Percentiles rank a stretch among this genome's conserved stretches.
These are phyloP conservation scores for Oriolus oriolus DNA, from an alignment of 2,113 vertebrate genomes.

Conservation along the genomic window DNA sequence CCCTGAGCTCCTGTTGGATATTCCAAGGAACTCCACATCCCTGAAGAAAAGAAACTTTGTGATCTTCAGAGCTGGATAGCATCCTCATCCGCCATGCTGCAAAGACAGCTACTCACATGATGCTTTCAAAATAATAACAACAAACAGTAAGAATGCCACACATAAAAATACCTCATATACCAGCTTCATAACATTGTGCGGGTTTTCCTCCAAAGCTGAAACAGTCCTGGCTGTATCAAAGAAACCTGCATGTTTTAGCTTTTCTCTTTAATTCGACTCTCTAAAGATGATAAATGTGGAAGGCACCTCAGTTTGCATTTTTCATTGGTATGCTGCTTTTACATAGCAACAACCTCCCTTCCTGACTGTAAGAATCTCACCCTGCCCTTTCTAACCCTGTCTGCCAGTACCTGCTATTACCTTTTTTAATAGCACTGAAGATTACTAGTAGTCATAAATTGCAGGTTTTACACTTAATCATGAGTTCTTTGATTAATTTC, in stretches of 20 bases:
- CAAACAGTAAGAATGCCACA: neutral
- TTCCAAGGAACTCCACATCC: neutral
- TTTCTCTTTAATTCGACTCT: neutral
- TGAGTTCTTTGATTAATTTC: neutral
- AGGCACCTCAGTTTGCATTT: neutral
- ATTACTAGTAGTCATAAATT: neutral
- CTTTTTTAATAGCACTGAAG: neutral
- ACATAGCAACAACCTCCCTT: neutral
- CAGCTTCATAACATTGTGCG: neutral
- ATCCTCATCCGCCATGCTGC: neutral
- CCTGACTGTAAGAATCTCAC: neutral
- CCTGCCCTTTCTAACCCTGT: neutral
- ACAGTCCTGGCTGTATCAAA: neutral
- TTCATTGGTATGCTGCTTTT: neutral
- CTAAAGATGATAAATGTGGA: neutral
- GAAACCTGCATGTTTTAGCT: neutral
- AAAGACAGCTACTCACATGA: neutral
- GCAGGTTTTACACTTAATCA: neutral
- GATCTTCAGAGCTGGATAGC: neutral
- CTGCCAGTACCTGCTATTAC: neutral
- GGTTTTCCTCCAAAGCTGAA: neutral
- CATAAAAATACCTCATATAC: neutral
- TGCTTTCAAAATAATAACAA: neutral
- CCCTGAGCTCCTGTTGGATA: neutral
- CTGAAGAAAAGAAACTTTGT: neutral